phyloP scores from a whole-genome alignment of 2,888 invertebrate genomes.

The Pollenia griseotomentosa region DNA sequence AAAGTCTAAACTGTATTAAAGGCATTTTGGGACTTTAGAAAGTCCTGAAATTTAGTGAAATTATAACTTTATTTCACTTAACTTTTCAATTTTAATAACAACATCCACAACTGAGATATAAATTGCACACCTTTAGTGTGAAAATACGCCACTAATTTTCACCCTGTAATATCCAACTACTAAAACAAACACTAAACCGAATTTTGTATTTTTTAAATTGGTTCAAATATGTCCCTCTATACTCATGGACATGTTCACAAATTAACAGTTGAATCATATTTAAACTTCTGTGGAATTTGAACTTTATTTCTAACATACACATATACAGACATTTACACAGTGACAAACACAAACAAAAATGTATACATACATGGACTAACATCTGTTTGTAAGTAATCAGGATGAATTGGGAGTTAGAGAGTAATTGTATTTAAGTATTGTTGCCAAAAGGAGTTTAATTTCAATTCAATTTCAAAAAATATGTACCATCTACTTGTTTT shows the following conservation, averaged over 20 bases:
- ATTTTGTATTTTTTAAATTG: background rate
- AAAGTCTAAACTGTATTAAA: too few species aligned
- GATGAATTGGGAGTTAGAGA: background rate
- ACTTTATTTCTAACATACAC: background rate
- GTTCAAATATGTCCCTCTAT: background rate
- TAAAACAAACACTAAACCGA: background rate
- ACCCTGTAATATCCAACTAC: too few species aligned
- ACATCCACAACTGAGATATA: too few species aligned
- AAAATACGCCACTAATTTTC: too few species aligned
- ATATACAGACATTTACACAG: background rate
- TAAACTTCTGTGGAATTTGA: conserved; percentile 10
- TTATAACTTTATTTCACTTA: too few species aligned
- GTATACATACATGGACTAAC: background rate
- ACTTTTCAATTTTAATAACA: too few species aligned
- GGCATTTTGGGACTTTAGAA: too few species aligned
- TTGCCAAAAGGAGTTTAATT: conserved; percentile 38
- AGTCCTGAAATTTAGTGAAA: too few species aligned
- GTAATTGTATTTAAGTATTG: conserved; percentile 3
- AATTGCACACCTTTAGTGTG: too few species aligned
- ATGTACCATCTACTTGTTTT: background rate
- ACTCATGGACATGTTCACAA: background rate
- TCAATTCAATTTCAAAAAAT: conserved; percentile 32
- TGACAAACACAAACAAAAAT: background rate
- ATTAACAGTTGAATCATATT: conserved; percentile 42
- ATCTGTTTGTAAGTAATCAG: background rate